Conservation (phyloP, 1,140 invertebrate genomes). For the Brachionus rubens region DNA sequence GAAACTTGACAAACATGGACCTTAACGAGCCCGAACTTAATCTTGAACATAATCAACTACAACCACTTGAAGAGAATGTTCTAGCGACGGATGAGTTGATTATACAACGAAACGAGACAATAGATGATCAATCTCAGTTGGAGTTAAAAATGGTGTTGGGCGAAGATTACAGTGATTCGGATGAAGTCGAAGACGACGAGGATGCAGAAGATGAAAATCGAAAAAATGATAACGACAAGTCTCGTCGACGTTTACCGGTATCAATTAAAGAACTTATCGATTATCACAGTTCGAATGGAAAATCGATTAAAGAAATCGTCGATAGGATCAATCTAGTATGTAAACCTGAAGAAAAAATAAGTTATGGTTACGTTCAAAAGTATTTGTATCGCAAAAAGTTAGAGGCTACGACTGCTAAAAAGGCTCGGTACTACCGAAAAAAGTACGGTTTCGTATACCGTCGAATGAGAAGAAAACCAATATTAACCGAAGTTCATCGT, state of each 20-base stretch:
- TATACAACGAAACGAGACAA: constrained; percentile 28
- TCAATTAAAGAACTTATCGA: constrained; percentile 42
- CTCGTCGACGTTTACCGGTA: constrained; percentile 1
- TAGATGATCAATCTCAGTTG: background rate
- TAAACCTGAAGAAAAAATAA: constrained; percentile 39
- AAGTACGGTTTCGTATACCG: constrained; percentile 43
- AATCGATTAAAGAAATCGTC: constrained; percentile 45
- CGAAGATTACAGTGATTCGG: constrained; percentile 16
- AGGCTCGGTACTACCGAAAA: constrained; percentile 34
- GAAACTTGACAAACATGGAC: constrained; percentile 2
- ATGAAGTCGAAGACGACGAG: constrained; percentile 2
- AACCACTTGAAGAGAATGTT: constrained; percentile 15
- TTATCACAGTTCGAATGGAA: constrained; percentile 36
- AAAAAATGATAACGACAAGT: constrained; percentile 11
- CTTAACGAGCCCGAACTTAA: background rate
- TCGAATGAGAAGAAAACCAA: constrained; percentile 33
- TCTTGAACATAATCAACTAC: background rate
- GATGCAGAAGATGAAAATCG: constrained; percentile 16
- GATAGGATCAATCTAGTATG: constrained; percentile 30
- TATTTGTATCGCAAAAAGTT: constrained; percentile 39
- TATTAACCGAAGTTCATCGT: constrained; percentile 34
- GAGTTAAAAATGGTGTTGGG: constrained; percentile 1
- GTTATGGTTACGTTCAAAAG: constrained; percentile 44
- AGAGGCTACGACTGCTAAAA: constrained; percentile 39
- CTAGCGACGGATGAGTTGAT: constrained; percentile 2